phyloP scores from a whole-genome alignment of 2,888 invertebrate genomes.

The Drosophila testacea region DNA sequence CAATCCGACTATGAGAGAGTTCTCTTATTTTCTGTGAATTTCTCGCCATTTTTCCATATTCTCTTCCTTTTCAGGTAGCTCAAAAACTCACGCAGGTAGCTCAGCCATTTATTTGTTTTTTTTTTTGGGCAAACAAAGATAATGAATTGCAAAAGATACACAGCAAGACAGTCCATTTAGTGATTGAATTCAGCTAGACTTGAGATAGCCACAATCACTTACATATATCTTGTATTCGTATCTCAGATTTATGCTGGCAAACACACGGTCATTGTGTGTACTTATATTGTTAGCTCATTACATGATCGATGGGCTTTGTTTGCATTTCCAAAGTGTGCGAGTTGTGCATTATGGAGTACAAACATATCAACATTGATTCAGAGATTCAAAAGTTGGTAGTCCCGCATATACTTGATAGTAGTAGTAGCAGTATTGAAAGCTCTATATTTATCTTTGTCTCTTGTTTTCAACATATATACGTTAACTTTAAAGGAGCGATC shows the following conservation, averaged over 20 bases:
- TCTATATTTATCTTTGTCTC: too few relatives aligned
- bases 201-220: slow-evolving; percentile 34
- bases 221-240: slow-evolving; percentile 13
- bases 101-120: slow-evolving; percentile 1
- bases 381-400: neutral
- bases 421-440: too few relatives aligned
- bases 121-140: slow-evolving; percentile 27
- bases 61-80: slow-evolving; percentile 19
- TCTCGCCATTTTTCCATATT: slow-evolving; percentile 12
- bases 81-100: slow-evolving; percentile 38
- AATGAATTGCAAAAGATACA: slow-evolving; percentile 49
- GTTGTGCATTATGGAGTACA: slow-evolving; percentile 4
- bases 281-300: slow-evolving; percentile 17
- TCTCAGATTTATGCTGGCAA: slow-evolving; percentile 10
- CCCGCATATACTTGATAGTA: neutral
- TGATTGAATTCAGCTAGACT: slow-evolving; percentile 17
- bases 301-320: slow-evolving; percentile 42
- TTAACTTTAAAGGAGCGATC: too few relatives aligned
- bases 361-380: neutral
- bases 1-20: slow-evolving; percentile 2
- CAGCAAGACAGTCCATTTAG: slow-evolving; percentile 11
- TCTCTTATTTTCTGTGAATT: slow-evolving; percentile 1
- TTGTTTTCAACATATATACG: too few relatives aligned
- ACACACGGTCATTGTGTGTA: slow-evolving; percentile 13
- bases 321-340: neutral